A percentile compares a stretch with the other conserved stretches of the same genome.
phyloP scores from a whole-genome alignment of 2,797 vertebrate species.

The Labroides dimidiatus region DNA sequence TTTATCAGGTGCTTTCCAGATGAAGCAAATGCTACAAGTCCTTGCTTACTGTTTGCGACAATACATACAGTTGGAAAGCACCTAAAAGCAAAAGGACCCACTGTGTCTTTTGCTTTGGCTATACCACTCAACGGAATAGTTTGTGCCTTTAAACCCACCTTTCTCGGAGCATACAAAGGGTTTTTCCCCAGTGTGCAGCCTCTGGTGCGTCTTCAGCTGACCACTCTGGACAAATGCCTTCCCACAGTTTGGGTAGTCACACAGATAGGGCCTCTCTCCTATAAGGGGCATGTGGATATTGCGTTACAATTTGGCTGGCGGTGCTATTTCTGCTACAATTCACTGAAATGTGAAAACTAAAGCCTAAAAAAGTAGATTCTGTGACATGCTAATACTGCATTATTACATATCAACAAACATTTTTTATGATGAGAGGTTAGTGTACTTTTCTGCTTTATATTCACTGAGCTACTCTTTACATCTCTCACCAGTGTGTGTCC shows the following conservation, averaged over 20 bases:
- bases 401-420: no score
- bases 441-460: background rate
- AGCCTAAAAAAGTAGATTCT: no score
- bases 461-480: background rate
- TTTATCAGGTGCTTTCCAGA: conserved; percentile 64
- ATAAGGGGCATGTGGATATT: background rate
- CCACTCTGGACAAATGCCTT: conserved; percentile 99
- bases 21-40: background rate
- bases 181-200: conserved; percentile 98
- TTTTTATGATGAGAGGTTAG: no score
- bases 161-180: conserved; percentile 98
- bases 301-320: background rate
- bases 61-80: conserved; percentile 46
- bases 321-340: background rate
- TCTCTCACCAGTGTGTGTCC: conserved; percentile 94
- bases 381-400: no score
- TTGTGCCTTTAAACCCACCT: conserved; percentile 78
- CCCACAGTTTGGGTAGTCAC: conserved; percentile 96
- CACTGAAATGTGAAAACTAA: no score
- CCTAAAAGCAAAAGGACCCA: conserved; percentile 17
- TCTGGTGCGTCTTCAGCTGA: conserved; percentile 99
- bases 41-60: background rate
- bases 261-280: conserved; percentile 98
- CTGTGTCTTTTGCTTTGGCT: background rate
- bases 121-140: background rate